These are phyloP conservation scores for Todus mexicanus DNA, from an alignment of 2,797 vertebrate species.

Conservation along the genomic window DNA sequence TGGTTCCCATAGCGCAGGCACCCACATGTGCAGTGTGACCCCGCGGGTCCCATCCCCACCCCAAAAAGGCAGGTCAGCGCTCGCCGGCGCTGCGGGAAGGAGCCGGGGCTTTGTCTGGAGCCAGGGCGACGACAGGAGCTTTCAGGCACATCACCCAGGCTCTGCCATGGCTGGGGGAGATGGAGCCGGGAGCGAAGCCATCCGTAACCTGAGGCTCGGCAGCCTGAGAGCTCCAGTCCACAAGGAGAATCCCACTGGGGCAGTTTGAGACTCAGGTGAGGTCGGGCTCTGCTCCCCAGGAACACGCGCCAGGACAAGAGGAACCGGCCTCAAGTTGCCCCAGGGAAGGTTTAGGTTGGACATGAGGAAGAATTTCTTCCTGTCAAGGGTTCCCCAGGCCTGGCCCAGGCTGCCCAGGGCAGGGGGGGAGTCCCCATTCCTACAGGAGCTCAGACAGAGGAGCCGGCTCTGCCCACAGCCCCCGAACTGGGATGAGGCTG, in stretches of 20 bases:
- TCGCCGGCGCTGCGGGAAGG: fast-evolving
- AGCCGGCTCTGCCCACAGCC: no score
- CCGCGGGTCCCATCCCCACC: neutral
- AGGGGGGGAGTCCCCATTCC: neutral
- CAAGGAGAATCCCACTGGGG: no score
- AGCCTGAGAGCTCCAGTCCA: fast-evolving
- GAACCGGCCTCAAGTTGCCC: neutral
- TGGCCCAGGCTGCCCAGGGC: neutral
- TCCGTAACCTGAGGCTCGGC: neutral
- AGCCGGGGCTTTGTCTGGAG: neutral
- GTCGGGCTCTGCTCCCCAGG: neutral
- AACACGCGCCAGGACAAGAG: neutral
- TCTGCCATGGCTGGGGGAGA: neutral
- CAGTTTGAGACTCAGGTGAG: neutral
- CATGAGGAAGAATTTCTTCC: neutral
- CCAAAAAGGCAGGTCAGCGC: neutral
- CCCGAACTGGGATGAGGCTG: neutral
- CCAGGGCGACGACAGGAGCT: neutral
- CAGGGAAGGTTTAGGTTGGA: neutral
- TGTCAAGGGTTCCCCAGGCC: neutral
- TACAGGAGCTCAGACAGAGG: neutral
- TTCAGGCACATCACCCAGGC: neutral
- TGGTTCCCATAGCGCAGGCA: neutral
- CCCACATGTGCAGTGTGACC: neutral
- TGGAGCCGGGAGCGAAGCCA: fast-evolving